phyloP scores from a whole-genome alignment of 2,888 invertebrate species.

The Metallyticus violacea region DNA sequence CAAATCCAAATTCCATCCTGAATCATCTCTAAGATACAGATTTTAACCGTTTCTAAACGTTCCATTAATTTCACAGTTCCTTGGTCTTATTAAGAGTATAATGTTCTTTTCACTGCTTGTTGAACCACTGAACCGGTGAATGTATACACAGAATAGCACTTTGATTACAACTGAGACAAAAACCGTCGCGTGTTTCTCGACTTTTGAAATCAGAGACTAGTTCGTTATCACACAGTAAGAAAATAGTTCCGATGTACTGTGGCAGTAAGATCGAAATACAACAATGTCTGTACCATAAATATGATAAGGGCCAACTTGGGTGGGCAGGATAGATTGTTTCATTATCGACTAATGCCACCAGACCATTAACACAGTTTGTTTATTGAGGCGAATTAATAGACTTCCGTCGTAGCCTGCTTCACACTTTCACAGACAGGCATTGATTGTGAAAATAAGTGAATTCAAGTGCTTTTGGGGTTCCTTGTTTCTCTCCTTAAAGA shows the following conservation, averaged over 20 bases:
- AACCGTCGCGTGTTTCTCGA: neutral
- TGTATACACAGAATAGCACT: neutral
- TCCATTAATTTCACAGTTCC: neutral
- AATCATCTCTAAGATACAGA: neutral
- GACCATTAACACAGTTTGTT: neutral
- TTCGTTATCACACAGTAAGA: neutral
- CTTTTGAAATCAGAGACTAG: neutral
- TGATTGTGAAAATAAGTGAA: no score
- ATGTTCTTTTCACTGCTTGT: no score
- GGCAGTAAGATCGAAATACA: neutral
- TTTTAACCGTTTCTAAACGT: neutral
- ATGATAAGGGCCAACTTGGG: neutral
- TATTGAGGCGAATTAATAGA: neutral
- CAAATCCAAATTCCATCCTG: no score
- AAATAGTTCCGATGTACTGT: neutral
- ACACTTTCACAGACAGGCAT: neutral
- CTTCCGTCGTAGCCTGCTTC: neutral
- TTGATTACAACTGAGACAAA: neutral
- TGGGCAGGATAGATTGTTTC: neutral
- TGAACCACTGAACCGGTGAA: no score
- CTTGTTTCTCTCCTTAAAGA: no score
- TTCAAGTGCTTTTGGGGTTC: no score
- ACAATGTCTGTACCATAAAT: neutral
- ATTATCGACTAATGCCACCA: neutral
- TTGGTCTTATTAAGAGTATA: neutral